phyloP scores from a whole-genome alignment of 2,888 invertebrate species.

The Drosophila kambysellisi region DNA sequence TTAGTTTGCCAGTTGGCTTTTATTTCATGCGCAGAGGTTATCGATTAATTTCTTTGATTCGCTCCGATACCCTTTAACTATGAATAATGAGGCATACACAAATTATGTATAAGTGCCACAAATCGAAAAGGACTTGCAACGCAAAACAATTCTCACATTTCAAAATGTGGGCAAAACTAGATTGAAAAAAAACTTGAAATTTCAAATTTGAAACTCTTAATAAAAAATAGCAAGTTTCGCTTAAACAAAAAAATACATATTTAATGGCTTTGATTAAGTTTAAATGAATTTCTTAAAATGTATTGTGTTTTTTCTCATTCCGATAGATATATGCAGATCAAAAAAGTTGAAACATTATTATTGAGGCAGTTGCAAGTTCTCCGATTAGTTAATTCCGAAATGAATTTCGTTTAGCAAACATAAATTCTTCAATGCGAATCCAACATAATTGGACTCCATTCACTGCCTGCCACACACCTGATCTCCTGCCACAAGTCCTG shows the following conservation, averaged over 20 bases:
- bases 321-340: not conserved
- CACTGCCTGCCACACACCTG: too few relatives aligned
- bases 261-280: not conserved
- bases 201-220: not conserved
- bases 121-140: not conserved
- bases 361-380: too few relatives aligned
- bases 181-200: not conserved
- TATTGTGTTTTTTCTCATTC: not conserved
- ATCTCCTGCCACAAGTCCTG: not conserved
- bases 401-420: too few relatives aligned
- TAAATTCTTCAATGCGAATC: too few relatives aligned
- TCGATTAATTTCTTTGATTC: not conserved
- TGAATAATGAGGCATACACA: not conserved
- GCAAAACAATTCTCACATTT: not conserved
- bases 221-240: too few relatives aligned
- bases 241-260: not conserved
- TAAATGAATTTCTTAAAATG: not conserved
- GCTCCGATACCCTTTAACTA: not conserved
- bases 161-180: not conserved
- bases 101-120: not conserved
- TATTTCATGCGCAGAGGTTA: constrained; percentile 9
- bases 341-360: not conserved
- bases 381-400: too few relatives aligned
- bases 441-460: too few relatives aligned
- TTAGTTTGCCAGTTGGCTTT: constrained; percentile 64